Conservation (phyloP, 1,140 invertebrate species). For the Listronotus oregonensis region DNA sequence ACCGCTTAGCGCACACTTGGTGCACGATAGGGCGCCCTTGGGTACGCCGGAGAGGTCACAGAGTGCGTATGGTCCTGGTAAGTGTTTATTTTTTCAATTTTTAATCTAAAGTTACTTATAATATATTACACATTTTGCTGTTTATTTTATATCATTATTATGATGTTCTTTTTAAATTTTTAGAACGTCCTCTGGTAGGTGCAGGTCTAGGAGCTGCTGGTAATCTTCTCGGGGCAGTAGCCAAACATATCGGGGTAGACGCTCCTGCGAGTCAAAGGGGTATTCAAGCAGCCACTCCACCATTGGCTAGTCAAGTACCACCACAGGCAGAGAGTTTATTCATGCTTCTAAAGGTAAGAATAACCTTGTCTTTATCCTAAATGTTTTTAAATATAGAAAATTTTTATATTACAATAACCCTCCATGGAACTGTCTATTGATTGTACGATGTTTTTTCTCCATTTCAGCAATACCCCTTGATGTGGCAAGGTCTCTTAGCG, state of each 20-base stretch:
- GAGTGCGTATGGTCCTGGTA: slow-evolving; percentile 36
- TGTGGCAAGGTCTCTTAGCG: slow-evolving; percentile 95
- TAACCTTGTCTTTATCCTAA: too few relatives aligned
- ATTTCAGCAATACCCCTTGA: slow-evolving; percentile 78
- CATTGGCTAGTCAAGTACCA: slow-evolving; percentile 73
- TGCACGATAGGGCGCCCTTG: slow-evolving; percentile 28
- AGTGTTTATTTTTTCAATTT: slow-evolving; percentile 27
- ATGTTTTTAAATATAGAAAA: too few relatives aligned
- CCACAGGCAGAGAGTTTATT: slow-evolving; percentile 79
- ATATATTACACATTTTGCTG: neutral
- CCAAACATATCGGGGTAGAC: slow-evolving; percentile 59
- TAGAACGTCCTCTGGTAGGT: slow-evolving; percentile 31
- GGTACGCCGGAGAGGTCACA: slow-evolving; percentile 37
- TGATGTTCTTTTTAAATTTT: slow-evolving; percentile 4
- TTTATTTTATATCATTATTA: slow-evolving; percentile 18
- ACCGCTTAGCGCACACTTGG: slow-evolving; percentile 28
- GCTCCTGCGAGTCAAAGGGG: slow-evolving; percentile 62
- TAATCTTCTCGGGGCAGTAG: slow-evolving; percentile 56
- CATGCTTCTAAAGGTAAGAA: slow-evolving; percentile 70
- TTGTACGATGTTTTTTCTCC: too few relatives aligned
- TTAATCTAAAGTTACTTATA: neutral
- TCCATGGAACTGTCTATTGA: too few relatives aligned
- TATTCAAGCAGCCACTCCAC: slow-evolving; percentile 67
- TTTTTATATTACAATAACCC: too few relatives aligned
- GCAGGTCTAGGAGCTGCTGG: slow-evolving; percentile 52